These are phyloP conservation scores for Petrocephalus zakoni DNA, from an alignment of 2,113 vertebrate genomes.

Conservation along the genomic window DNA sequence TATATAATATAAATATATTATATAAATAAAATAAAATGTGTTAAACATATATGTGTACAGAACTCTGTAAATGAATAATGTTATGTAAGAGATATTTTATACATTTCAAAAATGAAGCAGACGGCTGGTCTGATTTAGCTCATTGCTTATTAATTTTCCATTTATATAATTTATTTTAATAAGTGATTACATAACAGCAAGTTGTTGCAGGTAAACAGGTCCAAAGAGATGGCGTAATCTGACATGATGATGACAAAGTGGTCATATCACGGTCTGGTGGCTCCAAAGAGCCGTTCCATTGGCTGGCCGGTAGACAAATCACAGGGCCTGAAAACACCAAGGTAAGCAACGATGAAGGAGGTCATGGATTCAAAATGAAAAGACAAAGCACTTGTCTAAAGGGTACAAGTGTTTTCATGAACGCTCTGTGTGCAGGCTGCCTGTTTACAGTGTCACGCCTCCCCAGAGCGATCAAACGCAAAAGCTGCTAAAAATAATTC, in stretches of 20 bases:
- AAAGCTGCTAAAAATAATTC: background rate
- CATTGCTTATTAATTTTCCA: background rate
- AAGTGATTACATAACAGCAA: background rate
- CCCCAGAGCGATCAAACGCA: background rate
- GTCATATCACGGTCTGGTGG: background rate
- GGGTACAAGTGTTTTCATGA: background rate
- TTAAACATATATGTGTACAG: background rate
- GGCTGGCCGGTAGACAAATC: background rate
- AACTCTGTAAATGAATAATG: background rate
- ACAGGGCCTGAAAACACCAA: background rate
- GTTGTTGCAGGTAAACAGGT: background rate
- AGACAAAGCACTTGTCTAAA: background rate
- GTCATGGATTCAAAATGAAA: background rate
- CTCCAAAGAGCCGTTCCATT: background rate
- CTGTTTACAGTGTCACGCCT: background rate
- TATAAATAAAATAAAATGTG: background rate
- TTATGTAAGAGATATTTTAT: background rate
- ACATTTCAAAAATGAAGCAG: background rate
- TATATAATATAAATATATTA: too few relatives aligned
- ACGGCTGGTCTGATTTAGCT: background rate
- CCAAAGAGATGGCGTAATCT: background rate
- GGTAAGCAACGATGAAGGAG: background rate
- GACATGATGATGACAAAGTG: background rate
- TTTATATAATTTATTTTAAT: background rate
- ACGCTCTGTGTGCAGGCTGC: background rate